phyloP scores from a whole-genome alignment of 2,113 vertebrate genomes.

The Chrysemys picta region DNA sequence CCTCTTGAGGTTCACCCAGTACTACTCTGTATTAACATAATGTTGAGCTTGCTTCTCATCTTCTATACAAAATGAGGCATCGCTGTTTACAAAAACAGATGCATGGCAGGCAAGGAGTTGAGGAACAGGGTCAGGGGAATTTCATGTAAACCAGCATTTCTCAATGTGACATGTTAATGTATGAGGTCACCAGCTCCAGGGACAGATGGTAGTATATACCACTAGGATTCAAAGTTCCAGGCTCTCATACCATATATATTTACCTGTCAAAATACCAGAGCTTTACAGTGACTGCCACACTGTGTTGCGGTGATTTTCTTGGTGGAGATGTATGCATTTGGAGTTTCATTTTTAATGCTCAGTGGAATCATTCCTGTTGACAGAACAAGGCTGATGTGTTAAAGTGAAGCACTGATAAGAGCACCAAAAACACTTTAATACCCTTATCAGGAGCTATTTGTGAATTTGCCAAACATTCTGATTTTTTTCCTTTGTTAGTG shows the following conservation, averaged over 20 bases:
- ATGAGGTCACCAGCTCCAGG: neutral
- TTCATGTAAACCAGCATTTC: neutral
- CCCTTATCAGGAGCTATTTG: conserved; percentile 51
- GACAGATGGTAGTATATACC: neutral
- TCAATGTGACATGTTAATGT: neutral
- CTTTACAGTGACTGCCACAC: neutral
- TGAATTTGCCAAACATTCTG: neutral
- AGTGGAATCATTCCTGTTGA: conserved; percentile 56
- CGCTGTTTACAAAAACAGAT: neutral
- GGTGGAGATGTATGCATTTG: neutral
- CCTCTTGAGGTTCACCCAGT: neutral
- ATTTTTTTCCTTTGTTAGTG: neutral
- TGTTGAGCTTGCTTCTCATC: neutral
- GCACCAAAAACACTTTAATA: conserved; percentile 43
- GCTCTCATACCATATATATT: neutral
- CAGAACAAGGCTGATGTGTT: conserved; percentile 39
- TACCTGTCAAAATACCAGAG: neutral
- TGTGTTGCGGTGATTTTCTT: neutral
- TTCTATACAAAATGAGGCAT: neutral
- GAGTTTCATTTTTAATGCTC: conserved; percentile 32
- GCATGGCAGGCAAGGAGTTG: neutral
- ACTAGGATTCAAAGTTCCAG: conserved; percentile 28
- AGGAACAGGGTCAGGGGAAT: neutral
- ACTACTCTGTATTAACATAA: rapidly evolving
- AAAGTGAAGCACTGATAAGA: conserved; percentile 37